A percentile compares a stretch with the other conserved stretches of the same genome.
These are phyloP conservation scores for Acrocephalus arundinaceus DNA, from an alignment of 2,113 vertebrate species.

Conservation along the genomic window DNA sequence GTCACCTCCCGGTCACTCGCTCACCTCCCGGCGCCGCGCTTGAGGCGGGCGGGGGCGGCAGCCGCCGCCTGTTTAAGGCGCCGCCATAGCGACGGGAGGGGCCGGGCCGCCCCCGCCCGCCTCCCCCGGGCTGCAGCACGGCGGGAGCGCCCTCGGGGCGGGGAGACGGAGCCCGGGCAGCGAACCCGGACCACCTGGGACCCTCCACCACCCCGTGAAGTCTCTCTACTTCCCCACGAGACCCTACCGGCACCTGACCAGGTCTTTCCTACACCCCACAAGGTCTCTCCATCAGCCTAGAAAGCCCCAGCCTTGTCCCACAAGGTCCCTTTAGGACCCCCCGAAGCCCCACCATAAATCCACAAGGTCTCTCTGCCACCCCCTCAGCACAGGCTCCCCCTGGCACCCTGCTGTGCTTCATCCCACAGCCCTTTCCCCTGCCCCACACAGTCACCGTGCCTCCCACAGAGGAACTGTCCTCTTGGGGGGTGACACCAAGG, in stretches of 20 bases:
- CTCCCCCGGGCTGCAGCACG: not conserved
- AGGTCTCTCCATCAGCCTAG: not conserved
- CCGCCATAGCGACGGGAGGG: constrained; percentile 4
- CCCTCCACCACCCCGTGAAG: fast-evolving
- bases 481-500: not conserved
- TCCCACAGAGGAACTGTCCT: fast-evolving
- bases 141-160: not conserved
- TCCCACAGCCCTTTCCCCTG: not conserved
- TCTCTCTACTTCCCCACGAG: not conserved
- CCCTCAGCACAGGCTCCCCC: no score
- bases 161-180: not conserved
- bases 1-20: not conserved
- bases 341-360: not conserved
- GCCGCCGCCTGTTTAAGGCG: not conserved
- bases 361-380: not conserved
- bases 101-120: constrained; percentile 12
- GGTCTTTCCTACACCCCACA: fast-evolving
- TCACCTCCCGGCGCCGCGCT: not conserved
- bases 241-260: not conserved
- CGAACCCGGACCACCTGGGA: not conserved
- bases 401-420: no score
- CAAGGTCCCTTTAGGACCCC: not conserved
- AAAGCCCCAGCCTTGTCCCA: not conserved
- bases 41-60: not conserved
- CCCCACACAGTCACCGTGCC: fast-evolving